Conservation (phyloP, 2,888 invertebrate species). For the Troides oblongomaculatus region DNA sequence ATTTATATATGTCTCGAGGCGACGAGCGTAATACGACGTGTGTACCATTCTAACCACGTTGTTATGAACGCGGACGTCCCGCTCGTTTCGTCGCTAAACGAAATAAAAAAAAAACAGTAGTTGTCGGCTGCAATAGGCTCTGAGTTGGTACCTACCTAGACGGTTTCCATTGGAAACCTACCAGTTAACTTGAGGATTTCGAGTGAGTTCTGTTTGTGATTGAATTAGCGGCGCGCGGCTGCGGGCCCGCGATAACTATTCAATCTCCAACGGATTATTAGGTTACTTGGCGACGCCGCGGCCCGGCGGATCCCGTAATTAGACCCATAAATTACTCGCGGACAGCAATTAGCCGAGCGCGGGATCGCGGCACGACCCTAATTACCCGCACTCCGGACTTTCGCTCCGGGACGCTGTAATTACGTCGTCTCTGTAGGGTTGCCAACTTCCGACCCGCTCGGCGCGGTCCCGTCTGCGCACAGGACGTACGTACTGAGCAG, state of each 20-base stretch:
- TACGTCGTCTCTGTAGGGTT: constrained; percentile 38
- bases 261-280: constrained; percentile 27
- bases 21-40: too few species aligned
- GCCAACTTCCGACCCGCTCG: not conserved
- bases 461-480: not conserved
- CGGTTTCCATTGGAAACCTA: too few species aligned
- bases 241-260: constrained; percentile 19
- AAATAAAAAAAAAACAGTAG: too few species aligned
- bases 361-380: constrained; percentile 33
- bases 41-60: too few species aligned
- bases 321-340: constrained; percentile 36
- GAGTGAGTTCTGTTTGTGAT: not conserved
- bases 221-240: not conserved
- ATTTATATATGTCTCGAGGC: too few species aligned
- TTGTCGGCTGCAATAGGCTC: too few species aligned
- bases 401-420: constrained; percentile 43
- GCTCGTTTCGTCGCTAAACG: too few species aligned
- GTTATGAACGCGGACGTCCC: too few species aligned
- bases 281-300: constrained; percentile 14
- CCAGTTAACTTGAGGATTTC: too few species aligned
- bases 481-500: too few species aligned
- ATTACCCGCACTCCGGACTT: constrained; percentile 38
- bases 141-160: too few species aligned
- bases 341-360: constrained; percentile 41
- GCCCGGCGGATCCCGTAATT: constrained; percentile 30